Evolutionary conservation across 2,113 vertebrate genomes (phyloP), one percentile per base, ranked within the genome.

Genomic region (Megalops atlanticus): DNA sequence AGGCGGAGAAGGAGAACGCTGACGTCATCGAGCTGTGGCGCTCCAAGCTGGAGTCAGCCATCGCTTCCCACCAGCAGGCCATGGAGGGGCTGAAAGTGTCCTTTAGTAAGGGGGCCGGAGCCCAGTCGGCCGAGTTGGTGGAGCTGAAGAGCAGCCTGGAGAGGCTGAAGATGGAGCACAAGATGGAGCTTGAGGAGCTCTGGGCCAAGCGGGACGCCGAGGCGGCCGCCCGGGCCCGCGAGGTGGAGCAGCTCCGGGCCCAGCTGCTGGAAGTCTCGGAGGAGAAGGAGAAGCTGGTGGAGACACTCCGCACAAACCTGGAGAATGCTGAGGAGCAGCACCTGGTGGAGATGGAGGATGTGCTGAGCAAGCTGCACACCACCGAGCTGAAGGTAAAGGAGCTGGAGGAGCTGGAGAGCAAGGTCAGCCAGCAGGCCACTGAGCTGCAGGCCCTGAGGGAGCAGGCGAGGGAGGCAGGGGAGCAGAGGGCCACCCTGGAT

Each of bases 331-430:
- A 99, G 89, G 95, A 97, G 80, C 98, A 99, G 89, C 98, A 99
- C 84, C 95, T 99, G n/a, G 95, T 98, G 73, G 98, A 99, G 88
- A 96, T 99, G 96, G 98, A 99, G 88, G 98, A 99, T 40, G 90
- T 95, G 15, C 91, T 99, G 82, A 95, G 93, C 88, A 99, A 98
- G 86, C 90, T 99, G 21, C 97, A 98, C 90, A 92, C 94, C 79
- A 94, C 95, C 1, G 97, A 99, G 85, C 86, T 94, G 82, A 95
- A 95, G 92, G 94, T 98, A 89, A 98, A 98, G 86, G 96, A 97
- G 87, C 93, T 98, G 76, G 96, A 98, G 91, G 94, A 90, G 69
- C 92, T 94, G 40, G 94, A 94, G 89, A 87, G 83, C 77, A 89
- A 85, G 78, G 91, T 87, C 83, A 89, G 1, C 81, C 94, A 96